Conservation (phyloP, 2,888 invertebrate genomes). For the Incurvaria masculella region DNA sequence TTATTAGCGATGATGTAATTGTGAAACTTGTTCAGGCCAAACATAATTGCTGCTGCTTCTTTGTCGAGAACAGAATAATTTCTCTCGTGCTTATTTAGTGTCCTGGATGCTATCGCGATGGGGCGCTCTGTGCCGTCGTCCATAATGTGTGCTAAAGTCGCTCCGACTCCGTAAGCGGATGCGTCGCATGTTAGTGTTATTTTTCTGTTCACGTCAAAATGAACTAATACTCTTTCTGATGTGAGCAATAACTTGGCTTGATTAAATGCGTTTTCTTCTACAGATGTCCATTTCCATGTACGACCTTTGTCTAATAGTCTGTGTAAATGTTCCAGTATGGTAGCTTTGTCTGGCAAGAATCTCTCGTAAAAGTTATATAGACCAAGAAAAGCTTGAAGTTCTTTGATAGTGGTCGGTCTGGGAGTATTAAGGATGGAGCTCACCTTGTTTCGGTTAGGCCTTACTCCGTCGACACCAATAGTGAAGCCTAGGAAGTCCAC, state of each 20-base stretch:
- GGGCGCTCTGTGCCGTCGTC: conserved; percentile 14
- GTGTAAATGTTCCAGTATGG: conserved; percentile 16
- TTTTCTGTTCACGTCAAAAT: conserved; percentile 13
- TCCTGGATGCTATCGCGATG: conserved; percentile 12
- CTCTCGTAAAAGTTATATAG: conserved; percentile 19
- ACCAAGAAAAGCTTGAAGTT: conserved; percentile 16
- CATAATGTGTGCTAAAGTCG: conserved; percentile 11
- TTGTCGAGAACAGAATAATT: conserved; percentile 15
- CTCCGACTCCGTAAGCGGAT: conserved; percentile 16
- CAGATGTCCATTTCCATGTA: conserved; percentile 6
- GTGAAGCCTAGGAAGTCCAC: conserved; percentile 17
- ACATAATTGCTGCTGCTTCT: conserved; percentile 15
- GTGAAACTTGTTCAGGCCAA: conserved; percentile 15
- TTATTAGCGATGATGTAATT: conserved; percentile 11
- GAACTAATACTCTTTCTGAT: conserved; percentile 11
- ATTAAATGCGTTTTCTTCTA: conserved; percentile 12
- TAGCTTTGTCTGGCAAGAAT: conserved; percentile 16
- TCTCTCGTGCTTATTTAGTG: conserved; percentile 12
- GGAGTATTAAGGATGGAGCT: conserved; percentile 14
- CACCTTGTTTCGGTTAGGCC: conserved; percentile 15
- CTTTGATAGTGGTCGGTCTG: conserved; percentile 11
- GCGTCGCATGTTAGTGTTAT: conserved; percentile 15
- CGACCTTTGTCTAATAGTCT: background rate
- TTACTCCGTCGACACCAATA: conserved; percentile 14
- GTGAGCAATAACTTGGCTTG: conserved; percentile 6